Conservation (phyloP, 2,888 invertebrate genomes). For the Oscheius onirici region DNA sequence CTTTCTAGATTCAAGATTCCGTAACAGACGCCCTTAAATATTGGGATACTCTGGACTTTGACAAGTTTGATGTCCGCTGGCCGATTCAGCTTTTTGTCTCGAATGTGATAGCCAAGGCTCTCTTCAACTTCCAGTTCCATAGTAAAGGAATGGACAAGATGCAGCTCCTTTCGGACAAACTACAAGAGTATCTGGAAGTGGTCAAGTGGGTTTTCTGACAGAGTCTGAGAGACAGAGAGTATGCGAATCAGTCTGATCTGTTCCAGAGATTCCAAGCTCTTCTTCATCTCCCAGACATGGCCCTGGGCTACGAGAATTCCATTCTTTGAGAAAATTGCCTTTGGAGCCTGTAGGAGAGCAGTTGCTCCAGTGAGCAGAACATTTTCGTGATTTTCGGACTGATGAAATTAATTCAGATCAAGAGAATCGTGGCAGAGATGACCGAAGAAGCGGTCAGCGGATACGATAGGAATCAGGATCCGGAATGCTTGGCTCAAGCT, state of each 20-base stretch:
- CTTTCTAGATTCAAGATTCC: not conserved
- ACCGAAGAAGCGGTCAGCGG: constrained; percentile 33
- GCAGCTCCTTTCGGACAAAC: not conserved
- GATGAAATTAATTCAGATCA: not conserved
- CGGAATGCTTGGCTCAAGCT: constrained; percentile 47
- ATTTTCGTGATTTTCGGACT: not conserved
- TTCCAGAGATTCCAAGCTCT: not conserved
- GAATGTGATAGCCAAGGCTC: not conserved
- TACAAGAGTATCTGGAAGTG: not conserved
- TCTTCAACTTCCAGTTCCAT: not conserved
- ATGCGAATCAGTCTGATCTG: too few relatives aligned
- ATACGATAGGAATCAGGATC: constrained; percentile 34
- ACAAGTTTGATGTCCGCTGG: not conserved
- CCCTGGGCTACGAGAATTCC: not conserved
- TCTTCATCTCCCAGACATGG: not conserved
- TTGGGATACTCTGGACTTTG: not conserved
- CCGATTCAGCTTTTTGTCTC: not conserved
- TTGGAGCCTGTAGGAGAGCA: not conserved
- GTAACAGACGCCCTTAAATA: not conserved
- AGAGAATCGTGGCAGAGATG: not conserved
- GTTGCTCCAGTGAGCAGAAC: not conserved
- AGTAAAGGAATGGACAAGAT: not conserved
- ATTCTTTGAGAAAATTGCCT: not conserved
- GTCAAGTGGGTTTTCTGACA: not conserved
- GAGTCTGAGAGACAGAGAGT: too few relatives aligned